Conservation (phyloP, 1,140 invertebrate genomes). For the Papilio aristodemus region DNA sequence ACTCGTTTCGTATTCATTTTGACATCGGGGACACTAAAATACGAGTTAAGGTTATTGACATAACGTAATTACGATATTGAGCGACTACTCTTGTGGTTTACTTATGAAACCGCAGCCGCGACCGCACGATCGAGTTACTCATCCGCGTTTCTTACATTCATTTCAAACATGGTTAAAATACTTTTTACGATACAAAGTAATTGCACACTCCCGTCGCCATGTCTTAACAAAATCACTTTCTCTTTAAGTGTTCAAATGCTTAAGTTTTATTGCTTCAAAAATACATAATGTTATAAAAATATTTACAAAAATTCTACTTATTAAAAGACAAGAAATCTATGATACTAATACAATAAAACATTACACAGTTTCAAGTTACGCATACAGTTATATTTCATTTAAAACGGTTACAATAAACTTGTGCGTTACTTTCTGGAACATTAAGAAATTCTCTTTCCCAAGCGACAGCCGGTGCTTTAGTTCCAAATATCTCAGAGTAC, state of each 20-base stretch:
- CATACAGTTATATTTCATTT: slow-evolving; percentile 4
- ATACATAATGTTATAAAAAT: too few relatives aligned
- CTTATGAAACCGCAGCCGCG: slow-evolving; percentile 42
- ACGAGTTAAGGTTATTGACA: background rate
- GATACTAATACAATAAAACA: background rate
- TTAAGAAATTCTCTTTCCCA: slow-evolving; percentile 13
- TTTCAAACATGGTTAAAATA: slow-evolving; percentile 16
- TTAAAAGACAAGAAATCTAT: too few relatives aligned
- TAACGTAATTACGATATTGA: background rate
- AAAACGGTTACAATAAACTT: background rate
- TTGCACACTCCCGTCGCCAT: slow-evolving; percentile 13
- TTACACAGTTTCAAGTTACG: background rate
- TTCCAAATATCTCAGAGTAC: slow-evolving; percentile 7
- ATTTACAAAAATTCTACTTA: too few relatives aligned
- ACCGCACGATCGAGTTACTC: slow-evolving; percentile 42
- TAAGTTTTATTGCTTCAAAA: background rate
- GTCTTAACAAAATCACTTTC: slow-evolving; percentile 10
- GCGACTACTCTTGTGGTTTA: slow-evolving; percentile 29
- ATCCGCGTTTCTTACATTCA: slow-evolving; percentile 42
- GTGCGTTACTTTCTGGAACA: slow-evolving; percentile 9
- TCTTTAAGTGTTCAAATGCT: slow-evolving; percentile 6
- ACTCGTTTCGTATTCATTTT: too few relatives aligned
- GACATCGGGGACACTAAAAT: background rate
- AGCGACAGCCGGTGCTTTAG: background rate
- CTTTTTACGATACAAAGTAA: background rate